Evolutionary conservation across 2,113 vertebrate species (phyloP).

Genomic region (Megaleporinus macrocephalus): DNA sequence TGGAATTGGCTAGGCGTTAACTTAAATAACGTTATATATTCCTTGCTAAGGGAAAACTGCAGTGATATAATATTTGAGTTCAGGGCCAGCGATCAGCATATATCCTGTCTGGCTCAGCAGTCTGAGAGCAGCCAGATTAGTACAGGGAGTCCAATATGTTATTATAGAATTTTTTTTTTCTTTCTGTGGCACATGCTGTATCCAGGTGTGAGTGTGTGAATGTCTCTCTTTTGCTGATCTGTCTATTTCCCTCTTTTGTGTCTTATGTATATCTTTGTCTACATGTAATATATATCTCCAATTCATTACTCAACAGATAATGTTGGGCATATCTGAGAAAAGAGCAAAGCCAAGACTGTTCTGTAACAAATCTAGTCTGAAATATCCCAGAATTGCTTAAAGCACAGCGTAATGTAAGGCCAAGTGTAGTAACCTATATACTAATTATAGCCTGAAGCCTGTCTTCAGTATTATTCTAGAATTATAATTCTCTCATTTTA

Average conservation of each 20-base stretch:
- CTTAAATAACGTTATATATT: conserved; percentile 23
- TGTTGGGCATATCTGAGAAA: too few species aligned
- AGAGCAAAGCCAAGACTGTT: too few species aligned
- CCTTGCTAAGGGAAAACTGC: conserved; percentile 10
- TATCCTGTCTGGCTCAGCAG: conserved; percentile 22
- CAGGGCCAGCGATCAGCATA: conserved; percentile 22
- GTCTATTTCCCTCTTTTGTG: background rate
- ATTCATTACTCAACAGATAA: too few species aligned
- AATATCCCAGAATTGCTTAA: too few species aligned
- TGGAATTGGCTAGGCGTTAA: conserved; percentile 3
- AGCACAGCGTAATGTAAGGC: too few species aligned
- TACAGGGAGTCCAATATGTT: conserved; percentile 2
- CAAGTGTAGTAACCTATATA: too few species aligned
- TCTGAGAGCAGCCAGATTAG: conserved; percentile 21
- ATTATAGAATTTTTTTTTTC: conserved; percentile 8
- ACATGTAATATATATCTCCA: too few species aligned
- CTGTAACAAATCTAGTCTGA: too few species aligned
- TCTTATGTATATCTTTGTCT: background rate
- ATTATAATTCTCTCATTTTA: too few species aligned
- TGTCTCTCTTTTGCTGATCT: conserved; percentile 25
- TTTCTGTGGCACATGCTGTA: background rate
- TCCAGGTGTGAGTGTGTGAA: conserved; percentile 26
- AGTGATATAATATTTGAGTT: conserved; percentile 14
- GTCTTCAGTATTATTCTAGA: too few species aligned
- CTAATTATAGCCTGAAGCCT: too few species aligned